phyloP scores from a whole-genome alignment of 2,797 vertebrate genomes.

The Apogon hyalosoma region DNA sequence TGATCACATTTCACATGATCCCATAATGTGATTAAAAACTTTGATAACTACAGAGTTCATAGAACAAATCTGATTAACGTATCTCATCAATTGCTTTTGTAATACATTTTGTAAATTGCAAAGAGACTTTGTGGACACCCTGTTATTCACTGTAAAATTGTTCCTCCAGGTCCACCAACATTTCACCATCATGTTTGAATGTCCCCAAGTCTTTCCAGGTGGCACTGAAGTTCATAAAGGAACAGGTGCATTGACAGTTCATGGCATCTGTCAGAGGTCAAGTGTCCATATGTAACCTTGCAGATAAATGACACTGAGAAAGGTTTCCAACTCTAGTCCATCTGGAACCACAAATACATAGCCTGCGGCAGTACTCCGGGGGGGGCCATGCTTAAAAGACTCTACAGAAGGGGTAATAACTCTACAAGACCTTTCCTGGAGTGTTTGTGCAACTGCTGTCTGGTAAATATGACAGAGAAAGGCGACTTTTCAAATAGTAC shows the following conservation, averaged over 20 bases:
- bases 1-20: too few species aligned
- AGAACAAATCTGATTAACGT: too few species aligned
- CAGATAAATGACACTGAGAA: not conserved
- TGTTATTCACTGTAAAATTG: too few species aligned
- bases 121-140: too few species aligned
- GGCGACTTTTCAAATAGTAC: not conserved
- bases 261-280: slow-evolving; percentile 8
- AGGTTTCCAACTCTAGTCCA: not conserved
- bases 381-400: not conserved
- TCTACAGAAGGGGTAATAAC: not conserved
- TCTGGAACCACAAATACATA: not conserved
- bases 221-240: slow-evolving; percentile 10
- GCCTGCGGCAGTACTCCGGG: not conserved
- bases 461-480: slow-evolving; percentile 5
- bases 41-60: too few species aligned
- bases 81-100: too few species aligned
- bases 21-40: too few species aligned
- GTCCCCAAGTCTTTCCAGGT: slow-evolving; percentile 2
- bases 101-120: too few species aligned
- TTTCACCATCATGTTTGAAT: not conserved
- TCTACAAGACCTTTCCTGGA: slow-evolving; percentile 1
- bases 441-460: slow-evolving; percentile 9
- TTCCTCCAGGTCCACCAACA: not conserved
- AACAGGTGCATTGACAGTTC: not conserved
- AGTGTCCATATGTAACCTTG: slow-evolving; percentile 13